Evolutionary conservation across 2,113 vertebrate species (phyloP), one percentile per base, ranked within the genome.

Genomic region (Dipodomys stephensi): DNA sequence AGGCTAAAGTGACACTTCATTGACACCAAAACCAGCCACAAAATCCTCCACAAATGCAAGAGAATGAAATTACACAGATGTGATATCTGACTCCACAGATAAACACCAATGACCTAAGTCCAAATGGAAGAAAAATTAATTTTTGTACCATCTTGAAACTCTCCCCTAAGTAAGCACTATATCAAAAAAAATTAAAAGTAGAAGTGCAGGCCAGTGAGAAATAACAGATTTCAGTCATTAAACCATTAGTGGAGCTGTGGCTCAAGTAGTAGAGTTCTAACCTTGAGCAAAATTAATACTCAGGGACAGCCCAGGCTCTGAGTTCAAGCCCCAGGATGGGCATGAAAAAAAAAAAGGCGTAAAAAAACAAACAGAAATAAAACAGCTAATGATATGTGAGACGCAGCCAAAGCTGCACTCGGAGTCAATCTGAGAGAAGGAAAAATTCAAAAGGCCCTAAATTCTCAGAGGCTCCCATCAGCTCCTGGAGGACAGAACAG

Each of bases 131-230:
- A 32, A 83, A 83, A 91, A 71, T 18, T 7, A 71, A 79, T 39
- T 57, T 32, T 89, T 64, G 32, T 89, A 4, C 7, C 71, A 25
- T 78, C 91, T 83, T 64, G 23, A 88, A 91, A 78, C 60, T 62
- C 32, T 67, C 27, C 65, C 13, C n/a, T 68, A 77, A 87, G 49
- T 39, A 73, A 64, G 6, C 4, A 25, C 4, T 20, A 20, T 9
- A 64, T 85, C 80, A 28, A 89, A 94, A 86, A 82, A 71, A 96
- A 68, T 57, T 16, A 23, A 85, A 92, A 89, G 73, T 62, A 44
- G 80, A 79, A 87, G 78, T 93, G 71, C 60, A 93, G 67, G 73
- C 4, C 18, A 60, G 68, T 65, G 67, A 88, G 81, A 71, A 87
- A 64, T 73, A 73, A 64, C 44, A 68, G n/a, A 39, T 39, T 39